Base-by-base conservation (phyloP, 2,113 vertebrate genomes). In the Ceuthmochares aereus region DNA sequence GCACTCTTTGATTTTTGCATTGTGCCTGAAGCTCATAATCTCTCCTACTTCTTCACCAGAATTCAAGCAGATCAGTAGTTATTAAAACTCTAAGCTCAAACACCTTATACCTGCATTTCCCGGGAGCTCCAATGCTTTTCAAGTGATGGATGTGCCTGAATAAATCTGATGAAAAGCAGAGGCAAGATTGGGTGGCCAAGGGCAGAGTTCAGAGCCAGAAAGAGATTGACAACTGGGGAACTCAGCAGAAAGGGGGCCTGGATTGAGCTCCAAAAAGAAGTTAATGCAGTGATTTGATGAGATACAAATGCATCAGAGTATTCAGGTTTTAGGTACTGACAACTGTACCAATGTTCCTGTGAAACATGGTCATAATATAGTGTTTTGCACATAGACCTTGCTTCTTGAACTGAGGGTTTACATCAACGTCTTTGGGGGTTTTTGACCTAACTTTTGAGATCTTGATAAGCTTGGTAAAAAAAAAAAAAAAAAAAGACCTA, bases 21-120 rank as follows among this genome's bases (percentile, higher is more conserved):
- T 1, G 14, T 63, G 17, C 4, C 12, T 45, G 40, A 90, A 81
- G 25, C 30, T 58, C 13, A 0, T 19, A 40, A 9, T 2, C 17
- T 63, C 17, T 49, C 25, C 19, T 64, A 13, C 29, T 63, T 73
- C 30, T 17, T 62, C n/a, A 49, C 12, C 34, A 83, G 29, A 51
- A 12, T 36, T 78, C 19, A 76, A 76, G 21, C 11, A 1, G 0
- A 51, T 27, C 21, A 51, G 29, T 30, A 55, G 25, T 20, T 51
- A 25, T 49, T n/a, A 58, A 59, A 54, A 12, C 0, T 5, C 15
- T 26, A 72, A 79, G 14, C 4, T 69, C 64, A 52, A 49, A 49
- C 43, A 80, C 27, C 8, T 19, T 51, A 29, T n/a, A 18, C 51
- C 14, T 79, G 14, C n/a, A 19, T 37, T 49, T 68, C 15, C 32